Conservation (phyloP, 1,140 invertebrate species). For the Lanistes nyassanus region DNA sequence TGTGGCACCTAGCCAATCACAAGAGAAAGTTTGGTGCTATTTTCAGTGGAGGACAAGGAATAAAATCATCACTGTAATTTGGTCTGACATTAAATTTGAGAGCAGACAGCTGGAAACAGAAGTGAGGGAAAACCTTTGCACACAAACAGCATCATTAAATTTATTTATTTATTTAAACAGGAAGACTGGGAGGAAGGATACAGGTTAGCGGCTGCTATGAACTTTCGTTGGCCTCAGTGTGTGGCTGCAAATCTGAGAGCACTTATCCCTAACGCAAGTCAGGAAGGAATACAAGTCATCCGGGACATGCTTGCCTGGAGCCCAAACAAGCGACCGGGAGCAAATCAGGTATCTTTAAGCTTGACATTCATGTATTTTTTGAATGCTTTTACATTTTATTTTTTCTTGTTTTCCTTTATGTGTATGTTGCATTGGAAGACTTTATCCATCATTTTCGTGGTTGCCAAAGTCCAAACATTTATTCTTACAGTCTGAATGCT, state of each 20-base stretch:
- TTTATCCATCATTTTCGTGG: too few species aligned
- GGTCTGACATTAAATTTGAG: too few species aligned
- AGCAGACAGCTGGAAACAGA: too few species aligned
- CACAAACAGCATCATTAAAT: too few species aligned
- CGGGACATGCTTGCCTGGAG: slow-evolving; percentile 92
- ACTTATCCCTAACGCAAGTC: slow-evolving; percentile 85
- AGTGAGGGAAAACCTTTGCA: too few species aligned
- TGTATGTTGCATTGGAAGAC: neutral
- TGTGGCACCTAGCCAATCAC: too few species aligned
- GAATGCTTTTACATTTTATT: neutral
- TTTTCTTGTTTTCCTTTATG: neutral
- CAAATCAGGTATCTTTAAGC: slow-evolving; percentile 64
- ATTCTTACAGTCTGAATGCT: neutral
- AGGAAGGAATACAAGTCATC: slow-evolving; percentile 85
- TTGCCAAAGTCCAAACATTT: too few species aligned
- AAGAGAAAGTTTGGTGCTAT: too few species aligned
- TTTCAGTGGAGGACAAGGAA: too few species aligned
- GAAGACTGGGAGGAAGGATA: slow-evolving; percentile 96
- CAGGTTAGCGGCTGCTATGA: slow-evolving; percentile 90
- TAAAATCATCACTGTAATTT: too few species aligned
- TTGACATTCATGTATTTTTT: neutral
- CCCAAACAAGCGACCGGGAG: slow-evolving; percentile 90
- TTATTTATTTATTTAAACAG: slow-evolving; percentile 66
- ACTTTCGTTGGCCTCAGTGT: slow-evolving; percentile 93
- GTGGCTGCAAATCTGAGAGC: slow-evolving; percentile 72